Base-by-base conservation (phyloP, 2,888 invertebrate species). In the Mesorhabditis sp. region DNA sequence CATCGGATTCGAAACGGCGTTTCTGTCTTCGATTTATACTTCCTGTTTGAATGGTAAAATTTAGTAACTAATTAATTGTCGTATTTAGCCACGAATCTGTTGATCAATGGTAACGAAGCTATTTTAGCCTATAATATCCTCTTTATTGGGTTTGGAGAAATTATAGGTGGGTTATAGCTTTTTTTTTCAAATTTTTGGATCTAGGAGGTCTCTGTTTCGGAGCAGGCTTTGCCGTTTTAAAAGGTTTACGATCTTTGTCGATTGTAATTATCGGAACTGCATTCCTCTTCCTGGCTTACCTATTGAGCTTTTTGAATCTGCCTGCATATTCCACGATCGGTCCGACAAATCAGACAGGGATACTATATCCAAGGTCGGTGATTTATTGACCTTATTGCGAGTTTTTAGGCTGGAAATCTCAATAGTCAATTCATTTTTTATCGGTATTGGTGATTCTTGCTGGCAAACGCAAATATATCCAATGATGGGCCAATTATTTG, bases 81-180 rank as follows among this genome's bases (percentile, higher is more conserved):
- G 10, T 13, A 50, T 50, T 50, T n/a, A 50, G 58, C 58, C 10
- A 50, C 58, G n/a, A 50, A 10, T 13, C 7, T 13, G 58, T n/a
- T 50, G 10, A 50, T 13, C 58, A n/a, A 50, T 50, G 58, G 58
- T 13, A 50, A 50, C 7, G 58, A 50, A n/a, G n/a, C n/a, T n/a
- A 13, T n/a, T 10, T 13, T 50, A 10, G 58, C 58, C n/a, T 50
- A 50, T n/a, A 50, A n/a, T 50, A n/a, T 50, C n/a, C n/a, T 50
- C 58, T 50, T 50, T n/a, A 50, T 50, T 50, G 58, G 58, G n/a
- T 13, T 50, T 50, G 58, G 58, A 50, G 58, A 50, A n/a, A 50
- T 50, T 50, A 13, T 50, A 10, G 58, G 58, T 50, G n/a, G n/a
- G n/a, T 28, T 28, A 28, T 28, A 28, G 28, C 28, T 28, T 28